phyloP scores from a whole-genome alignment of 2,113 vertebrate genomes.

The Crotalus horridus region DNA sequence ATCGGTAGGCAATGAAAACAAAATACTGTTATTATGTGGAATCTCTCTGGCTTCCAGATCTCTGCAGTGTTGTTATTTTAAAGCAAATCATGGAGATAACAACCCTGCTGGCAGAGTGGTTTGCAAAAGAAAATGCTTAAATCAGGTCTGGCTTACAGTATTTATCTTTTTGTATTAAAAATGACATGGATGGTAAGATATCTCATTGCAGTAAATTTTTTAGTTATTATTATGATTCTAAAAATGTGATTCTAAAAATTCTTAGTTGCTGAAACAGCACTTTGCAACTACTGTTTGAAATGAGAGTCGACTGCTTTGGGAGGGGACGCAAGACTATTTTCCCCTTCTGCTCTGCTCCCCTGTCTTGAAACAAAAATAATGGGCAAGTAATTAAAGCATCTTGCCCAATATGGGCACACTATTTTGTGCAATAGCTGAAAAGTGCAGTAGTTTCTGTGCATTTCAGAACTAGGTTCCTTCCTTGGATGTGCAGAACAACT shows the following conservation, averaged over 20 bases:
- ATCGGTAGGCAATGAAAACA: constrained; percentile 58
- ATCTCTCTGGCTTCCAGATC: constrained; percentile 41
- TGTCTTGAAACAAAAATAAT: neutral
- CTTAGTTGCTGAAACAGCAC: neutral
- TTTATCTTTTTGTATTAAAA: constrained; percentile 21
- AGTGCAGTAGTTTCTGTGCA: neutral
- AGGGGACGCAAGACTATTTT: neutral
- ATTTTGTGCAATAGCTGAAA: neutral
- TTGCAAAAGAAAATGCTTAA: constrained; percentile 32
- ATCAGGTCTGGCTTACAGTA: neutral
- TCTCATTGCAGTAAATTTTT: neutral
- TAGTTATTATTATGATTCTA: neutral
- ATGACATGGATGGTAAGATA: neutral
- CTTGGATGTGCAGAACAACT: neutral
- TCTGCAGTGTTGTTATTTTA: constrained; percentile 35
- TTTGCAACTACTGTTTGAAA: neutral
- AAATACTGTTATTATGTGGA: constrained; percentile 63
- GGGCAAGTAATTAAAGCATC: neutral
- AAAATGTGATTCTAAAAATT: constrained; percentile 6
- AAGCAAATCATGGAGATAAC: constrained; percentile 41
- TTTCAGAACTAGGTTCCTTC: neutral
- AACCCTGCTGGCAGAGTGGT: constrained; percentile 34
- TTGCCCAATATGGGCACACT: too few relatives aligned
- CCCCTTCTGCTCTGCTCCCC: neutral
- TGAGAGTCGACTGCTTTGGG: neutral